Evolutionary conservation across 2,888 invertebrate genomes (phyloP), one percentile per base, ranked within the genome.

Genomic region (Caenorhabditis auriculariae): DNA sequence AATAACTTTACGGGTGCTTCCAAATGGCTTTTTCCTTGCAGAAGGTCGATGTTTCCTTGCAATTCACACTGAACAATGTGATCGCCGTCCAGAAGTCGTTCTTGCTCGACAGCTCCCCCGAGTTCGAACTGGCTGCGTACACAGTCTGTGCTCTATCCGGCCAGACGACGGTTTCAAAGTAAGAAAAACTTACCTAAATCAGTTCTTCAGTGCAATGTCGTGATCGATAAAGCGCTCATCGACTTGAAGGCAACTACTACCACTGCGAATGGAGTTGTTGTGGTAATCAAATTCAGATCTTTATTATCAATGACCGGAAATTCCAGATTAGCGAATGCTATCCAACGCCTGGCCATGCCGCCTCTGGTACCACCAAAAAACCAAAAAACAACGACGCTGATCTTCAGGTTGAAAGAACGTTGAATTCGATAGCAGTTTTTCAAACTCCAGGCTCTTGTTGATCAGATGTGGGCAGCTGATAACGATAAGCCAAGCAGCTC

Each of bases 91-190:
- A 74, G 37, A 55, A 61, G 29, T 54, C 68, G 19, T 68, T 78
- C 62, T 62, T 75, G 50, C 54, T 74, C 42, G 72, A 74, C 46
- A 66, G 66, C 19, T 70, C 71, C 7, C 76, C 77, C 29, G 74
- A 74, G 42, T 78, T 77, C 56, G 78, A 78, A 26, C 54, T 78
- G 39, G 65, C 70, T 42, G 76, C 74, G 24, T 74, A 72, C 60
- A 73, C 78, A 15, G 58, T 78, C 15, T 75, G 74, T 35, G 76
- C 75, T 9, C 56, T 77, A 44, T 56, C 69, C 23, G 67, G 56
- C 12, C 17, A 7, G 19, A 7, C 12, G 19, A 7, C 17, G 12
- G 19, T n/a, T 41, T 17, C 7, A 9, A 9, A 15, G 12, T 29
- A 17, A 28, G 32, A 41, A 19, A 28, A 9, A 15, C 28, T 46